Percentiles rank a stretch among this genome's conserved stretches.
These are phyloP conservation scores for Helobdella robusta DNA, from an alignment of 2,888 invertebrate genomes.

Conservation along the genomic window DNA sequence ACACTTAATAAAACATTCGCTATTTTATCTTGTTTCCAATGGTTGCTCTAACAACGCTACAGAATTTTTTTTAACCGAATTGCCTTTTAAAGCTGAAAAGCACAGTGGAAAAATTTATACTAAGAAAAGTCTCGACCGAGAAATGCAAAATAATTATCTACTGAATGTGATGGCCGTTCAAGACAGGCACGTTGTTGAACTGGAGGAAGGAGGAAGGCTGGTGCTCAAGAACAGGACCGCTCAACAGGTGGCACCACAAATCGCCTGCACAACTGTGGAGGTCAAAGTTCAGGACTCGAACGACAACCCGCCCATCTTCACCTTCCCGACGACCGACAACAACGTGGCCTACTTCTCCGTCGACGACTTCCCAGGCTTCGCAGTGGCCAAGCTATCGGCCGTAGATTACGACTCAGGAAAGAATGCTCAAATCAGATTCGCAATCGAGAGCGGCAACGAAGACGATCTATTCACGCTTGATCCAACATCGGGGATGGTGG, in stretches of 20 bases:
- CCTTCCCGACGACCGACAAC: slow-evolving; percentile 29
- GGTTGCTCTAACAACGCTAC: slow-evolving; percentile 1
- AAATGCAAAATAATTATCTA: slow-evolving; percentile 6
- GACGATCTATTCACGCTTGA: slow-evolving; percentile 20
- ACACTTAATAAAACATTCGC: not conserved
- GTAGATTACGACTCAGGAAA: slow-evolving; percentile 77
- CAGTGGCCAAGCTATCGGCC: slow-evolving; percentile 57
- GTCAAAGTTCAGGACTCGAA: slow-evolving; percentile 30
- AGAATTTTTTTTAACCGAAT: not conserved
- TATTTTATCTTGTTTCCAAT: slow-evolving; percentile 7
- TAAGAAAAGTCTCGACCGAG: slow-evolving; percentile 14
- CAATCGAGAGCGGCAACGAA: slow-evolving; percentile 55
- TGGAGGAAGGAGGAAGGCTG: not conserved
- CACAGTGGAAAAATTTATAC: slow-evolving; percentile 5
- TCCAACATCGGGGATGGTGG: slow-evolving; percentile 13
- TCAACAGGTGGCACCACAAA: not conserved
- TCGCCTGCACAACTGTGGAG: slow-evolving; percentile 20
- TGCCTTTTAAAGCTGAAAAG: slow-evolving; percentile 3
- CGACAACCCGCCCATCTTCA: slow-evolving; percentile 31
- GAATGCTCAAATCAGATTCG: slow-evolving; percentile 81
- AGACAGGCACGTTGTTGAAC: not conserved
- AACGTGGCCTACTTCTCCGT: slow-evolving; percentile 9
- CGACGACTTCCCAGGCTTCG: slow-evolving; percentile 14
- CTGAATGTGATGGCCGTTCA: slow-evolving; percentile 10
- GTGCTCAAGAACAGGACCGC: not conserved